phyloP scores from a whole-genome alignment of 1,140 invertebrate genomes.

The Pogonomyrmex barbatus region DNA sequence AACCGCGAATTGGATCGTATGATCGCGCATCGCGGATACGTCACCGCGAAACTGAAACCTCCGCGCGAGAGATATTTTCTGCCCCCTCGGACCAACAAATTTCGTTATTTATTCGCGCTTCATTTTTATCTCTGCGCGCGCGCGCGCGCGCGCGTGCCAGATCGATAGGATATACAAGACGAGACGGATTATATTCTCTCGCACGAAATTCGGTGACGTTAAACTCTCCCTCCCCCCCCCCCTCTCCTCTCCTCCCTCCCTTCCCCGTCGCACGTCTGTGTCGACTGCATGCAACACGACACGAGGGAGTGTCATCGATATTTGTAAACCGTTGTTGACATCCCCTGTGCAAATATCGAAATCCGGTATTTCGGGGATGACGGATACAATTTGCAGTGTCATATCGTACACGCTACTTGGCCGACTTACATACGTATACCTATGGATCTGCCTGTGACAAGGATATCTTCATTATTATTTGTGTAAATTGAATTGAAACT shows the following conservation, averaged over 20 bases:
- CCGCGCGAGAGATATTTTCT: background rate
- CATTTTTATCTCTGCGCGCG: background rate
- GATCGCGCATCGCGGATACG: background rate
- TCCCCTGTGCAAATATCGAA: conserved; percentile 36
- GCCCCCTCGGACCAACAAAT: background rate
- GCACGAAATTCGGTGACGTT: conserved; percentile 30
- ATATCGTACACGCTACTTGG: background rate
- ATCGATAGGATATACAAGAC: background rate
- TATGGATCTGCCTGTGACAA: background rate
- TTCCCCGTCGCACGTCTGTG: conserved; percentile 1
- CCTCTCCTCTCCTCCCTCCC: too few relatives aligned
- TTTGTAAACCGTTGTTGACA: conserved; percentile 53
- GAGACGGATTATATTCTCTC: conserved; percentile 8
- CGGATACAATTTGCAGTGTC: background rate
- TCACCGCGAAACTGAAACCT: background rate
- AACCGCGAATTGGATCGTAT: background rate
- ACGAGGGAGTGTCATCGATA: conserved; percentile 18
- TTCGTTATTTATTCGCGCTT: conserved; percentile 20
- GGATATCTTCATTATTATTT: background rate
- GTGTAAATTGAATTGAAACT: background rate
- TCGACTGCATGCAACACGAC: conserved; percentile 8
- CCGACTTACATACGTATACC: background rate
- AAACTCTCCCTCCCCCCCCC: background rate
- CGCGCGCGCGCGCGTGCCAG: background rate
- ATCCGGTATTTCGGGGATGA: conserved; percentile 37